A percentile compares a stretch with the other conserved stretches of the same genome.
phyloP scores from a whole-genome alignment of 1,140 invertebrate genomes.

The Euwallacea fornicatus region DNA sequence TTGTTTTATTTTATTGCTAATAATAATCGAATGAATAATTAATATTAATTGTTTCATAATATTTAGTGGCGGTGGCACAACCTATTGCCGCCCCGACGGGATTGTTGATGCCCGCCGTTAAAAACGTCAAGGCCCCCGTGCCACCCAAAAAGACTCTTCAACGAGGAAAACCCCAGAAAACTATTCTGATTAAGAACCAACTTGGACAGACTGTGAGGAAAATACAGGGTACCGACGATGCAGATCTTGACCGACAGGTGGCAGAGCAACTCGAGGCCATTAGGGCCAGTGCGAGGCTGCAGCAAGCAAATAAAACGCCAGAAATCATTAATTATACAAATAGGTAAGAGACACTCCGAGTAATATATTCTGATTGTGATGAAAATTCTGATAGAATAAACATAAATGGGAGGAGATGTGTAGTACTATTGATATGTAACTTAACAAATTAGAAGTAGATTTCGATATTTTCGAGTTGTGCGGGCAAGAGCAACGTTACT shows the following conservation, averaged over 20 bases:
- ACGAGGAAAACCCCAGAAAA: slow-evolving; percentile 53
- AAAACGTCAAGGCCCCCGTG: slow-evolving; percentile 13
- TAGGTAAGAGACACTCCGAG: not conserved
- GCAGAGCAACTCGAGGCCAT: slow-evolving; percentile 52
- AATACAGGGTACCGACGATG: slow-evolving; percentile 41
- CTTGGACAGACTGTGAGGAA: slow-evolving; percentile 36
- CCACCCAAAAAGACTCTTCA: slow-evolving; percentile 7
- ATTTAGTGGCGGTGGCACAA: not conserved
- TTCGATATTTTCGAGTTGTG: too few species aligned
- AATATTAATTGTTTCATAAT: too few species aligned
- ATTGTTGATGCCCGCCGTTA: slow-evolving; percentile 25
- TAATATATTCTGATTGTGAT: not conserved
- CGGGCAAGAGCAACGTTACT: too few species aligned
- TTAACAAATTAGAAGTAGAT: too few species aligned
- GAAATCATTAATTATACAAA: slow-evolving; percentile 32
- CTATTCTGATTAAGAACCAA: slow-evolving; percentile 40
- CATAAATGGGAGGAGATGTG: not conserved
- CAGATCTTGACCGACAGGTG: slow-evolving; percentile 48
- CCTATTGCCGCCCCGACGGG: not conserved
- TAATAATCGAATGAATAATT: too few species aligned
- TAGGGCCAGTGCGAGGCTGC: slow-evolving; percentile 41
- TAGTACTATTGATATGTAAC: too few species aligned
- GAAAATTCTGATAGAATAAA: not conserved
- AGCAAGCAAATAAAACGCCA: slow-evolving; percentile 28
- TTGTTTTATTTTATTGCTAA: too few species aligned